Conservation (phyloP, 2,113 vertebrate species). For the Danionella cerebrum region DNA sequence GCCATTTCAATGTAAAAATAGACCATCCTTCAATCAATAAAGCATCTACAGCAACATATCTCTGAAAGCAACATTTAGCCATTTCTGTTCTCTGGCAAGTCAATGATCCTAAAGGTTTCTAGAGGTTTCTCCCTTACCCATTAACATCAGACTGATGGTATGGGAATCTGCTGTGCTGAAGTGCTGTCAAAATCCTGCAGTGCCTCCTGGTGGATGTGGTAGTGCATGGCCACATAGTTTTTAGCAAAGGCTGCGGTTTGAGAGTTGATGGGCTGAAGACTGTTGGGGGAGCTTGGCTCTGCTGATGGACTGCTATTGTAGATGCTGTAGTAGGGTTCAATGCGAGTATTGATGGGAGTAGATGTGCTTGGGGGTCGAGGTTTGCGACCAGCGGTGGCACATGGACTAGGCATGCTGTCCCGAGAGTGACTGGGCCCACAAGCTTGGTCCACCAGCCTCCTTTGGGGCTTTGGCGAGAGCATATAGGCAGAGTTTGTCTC, state of each 20-base stretch:
- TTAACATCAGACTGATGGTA: slow-evolving; percentile 74
- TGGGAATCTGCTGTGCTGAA: slow-evolving; percentile 73
- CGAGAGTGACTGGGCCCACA: slow-evolving; percentile 85
- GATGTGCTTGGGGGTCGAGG: slow-evolving; percentile 82
- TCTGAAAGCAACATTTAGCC: slow-evolving; percentile 9
- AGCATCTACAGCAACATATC: slow-evolving; percentile 28
- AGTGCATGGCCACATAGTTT: slow-evolving; percentile 82
- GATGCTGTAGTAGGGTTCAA: slow-evolving; percentile 94
- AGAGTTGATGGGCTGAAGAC: slow-evolving; percentile 70
- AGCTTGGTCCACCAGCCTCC: slow-evolving; percentile 83
- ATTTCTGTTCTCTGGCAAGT: too few relatives aligned
- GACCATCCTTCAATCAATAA: slow-evolving; percentile 32
- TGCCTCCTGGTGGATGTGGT: slow-evolving; percentile 70
- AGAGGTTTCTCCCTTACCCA: background rate
- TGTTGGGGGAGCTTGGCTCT: slow-evolving; percentile 70
- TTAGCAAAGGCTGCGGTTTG: slow-evolving; percentile 75
- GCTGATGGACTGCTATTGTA: slow-evolving; percentile 85
- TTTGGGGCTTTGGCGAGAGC: slow-evolving; percentile 85
- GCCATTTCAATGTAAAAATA: slow-evolving; percentile 44
- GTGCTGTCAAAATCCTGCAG: slow-evolving; percentile 73
- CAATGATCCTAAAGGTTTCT: too few relatives aligned
- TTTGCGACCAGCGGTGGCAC: slow-evolving; percentile 63
- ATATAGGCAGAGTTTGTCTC: slow-evolving; percentile 93
- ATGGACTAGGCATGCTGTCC: slow-evolving; percentile 77
- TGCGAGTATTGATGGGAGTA: slow-evolving; percentile 86